These are phyloP conservation scores for Scomber japonicus DNA, from an alignment of 2,113 vertebrate genomes.

Conservation along the genomic window DNA sequence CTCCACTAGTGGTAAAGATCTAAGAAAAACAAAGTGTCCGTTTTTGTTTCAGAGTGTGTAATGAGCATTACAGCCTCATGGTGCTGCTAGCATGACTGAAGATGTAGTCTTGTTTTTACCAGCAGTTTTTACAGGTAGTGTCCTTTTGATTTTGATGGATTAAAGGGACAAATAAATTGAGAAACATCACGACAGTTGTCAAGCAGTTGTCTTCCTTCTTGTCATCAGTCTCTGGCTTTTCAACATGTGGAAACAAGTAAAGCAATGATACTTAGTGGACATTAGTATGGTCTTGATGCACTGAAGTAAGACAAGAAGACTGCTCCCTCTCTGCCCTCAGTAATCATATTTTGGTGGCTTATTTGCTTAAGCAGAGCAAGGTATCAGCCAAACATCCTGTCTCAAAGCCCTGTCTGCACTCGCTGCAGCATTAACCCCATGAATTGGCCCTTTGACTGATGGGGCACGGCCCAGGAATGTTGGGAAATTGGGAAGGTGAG, in stretches of 20 bases:
- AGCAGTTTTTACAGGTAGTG: background rate
- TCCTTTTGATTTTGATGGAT: background rate
- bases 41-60: background rate
- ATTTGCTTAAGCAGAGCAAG: constrained; percentile 90
- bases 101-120: background rate
- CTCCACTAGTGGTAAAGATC: no score
- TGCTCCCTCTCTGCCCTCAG: constrained; percentile 78
- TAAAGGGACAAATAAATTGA: background rate
- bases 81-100: background rate
- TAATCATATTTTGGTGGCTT: constrained; percentile 87
- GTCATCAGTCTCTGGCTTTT: constrained; percentile 35
- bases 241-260: constrained; percentile 66
- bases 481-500: constrained; percentile 80
- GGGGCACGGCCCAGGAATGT: constrained; percentile 82
- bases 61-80: background rate
- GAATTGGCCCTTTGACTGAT: constrained; percentile 84
- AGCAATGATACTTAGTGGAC: constrained; percentile 65
- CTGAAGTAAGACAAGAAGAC: constrained; percentile 63
- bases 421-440: constrained; percentile 80
- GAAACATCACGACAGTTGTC: constrained; percentile 8
- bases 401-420: constrained; percentile 83
- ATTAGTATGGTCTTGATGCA: constrained; percentile 64
- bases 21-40: background rate
- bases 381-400: constrained; percentile 90
- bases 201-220: constrained; percentile 41